A percentile compares a stretch with the other conserved stretches of the same genome.
These are phyloP conservation scores for Ploceus nigricollis DNA, from an alignment of 2,113 vertebrate genomes.

Conservation along the genomic window DNA sequence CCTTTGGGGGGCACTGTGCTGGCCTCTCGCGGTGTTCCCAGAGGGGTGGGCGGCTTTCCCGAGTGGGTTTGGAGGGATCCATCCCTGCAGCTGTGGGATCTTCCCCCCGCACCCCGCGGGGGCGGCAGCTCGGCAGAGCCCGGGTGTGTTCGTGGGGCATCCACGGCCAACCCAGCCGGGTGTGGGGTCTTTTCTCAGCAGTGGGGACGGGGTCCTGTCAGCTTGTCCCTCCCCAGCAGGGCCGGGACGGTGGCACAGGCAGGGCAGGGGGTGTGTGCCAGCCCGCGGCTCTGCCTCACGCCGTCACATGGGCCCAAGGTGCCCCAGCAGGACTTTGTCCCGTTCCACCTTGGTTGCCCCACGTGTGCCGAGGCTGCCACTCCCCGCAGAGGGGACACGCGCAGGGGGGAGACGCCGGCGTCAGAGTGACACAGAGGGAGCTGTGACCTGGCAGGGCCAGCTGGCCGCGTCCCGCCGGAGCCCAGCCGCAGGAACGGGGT, in stretches of 20 bases:
- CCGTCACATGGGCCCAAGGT: neutral
- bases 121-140: neutral
- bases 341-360: neutral
- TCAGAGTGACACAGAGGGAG: neutral
- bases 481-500: neutral
- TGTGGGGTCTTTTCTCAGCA: rapidly evolving
- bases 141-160: rapidly evolving
- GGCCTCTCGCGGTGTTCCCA: rapidly evolving
- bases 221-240: neutral
- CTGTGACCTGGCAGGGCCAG: neutral
- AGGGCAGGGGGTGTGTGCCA: neutral
- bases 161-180: rapidly evolving
- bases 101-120: neutral
- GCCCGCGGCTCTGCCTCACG: neutral
- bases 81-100: rapidly evolving
- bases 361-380: neutral
- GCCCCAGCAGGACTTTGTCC: neutral
- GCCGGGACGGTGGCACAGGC: neutral
- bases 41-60: rapidly evolving
- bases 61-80: neutral
- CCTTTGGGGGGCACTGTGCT: neutral
- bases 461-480: neutral
- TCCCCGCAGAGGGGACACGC: neutral
- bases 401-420: neutral
- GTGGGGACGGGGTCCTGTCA: rapidly evolving